Evolutionary conservation across 2,888 invertebrate genomes (phyloP).

Genomic region (Apamea sordens): DNA sequence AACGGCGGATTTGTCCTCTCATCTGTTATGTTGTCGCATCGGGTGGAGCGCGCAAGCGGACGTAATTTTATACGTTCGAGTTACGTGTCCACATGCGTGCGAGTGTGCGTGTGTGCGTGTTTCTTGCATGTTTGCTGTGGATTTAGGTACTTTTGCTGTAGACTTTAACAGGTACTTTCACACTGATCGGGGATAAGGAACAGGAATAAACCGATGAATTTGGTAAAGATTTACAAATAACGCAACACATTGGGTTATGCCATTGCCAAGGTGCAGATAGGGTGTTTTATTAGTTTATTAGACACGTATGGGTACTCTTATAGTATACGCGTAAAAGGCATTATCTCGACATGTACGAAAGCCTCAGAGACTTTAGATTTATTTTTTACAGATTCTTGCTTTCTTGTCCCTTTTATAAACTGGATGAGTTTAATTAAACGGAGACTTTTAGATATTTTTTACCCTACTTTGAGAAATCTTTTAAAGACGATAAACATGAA

Average conservation of each 20-base stretch:
- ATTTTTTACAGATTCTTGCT: not conserved
- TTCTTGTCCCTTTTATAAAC: not conserved
- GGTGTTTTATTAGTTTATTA: not conserved
- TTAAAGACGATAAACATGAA: not conserved
- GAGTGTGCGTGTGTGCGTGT: slow-evolving; percentile 27
- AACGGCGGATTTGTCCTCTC: slow-evolving; percentile 85
- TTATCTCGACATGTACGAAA: not conserved
- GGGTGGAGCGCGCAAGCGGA: slow-evolving; percentile 71
- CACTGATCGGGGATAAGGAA: not conserved
- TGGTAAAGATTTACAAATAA: slow-evolving; percentile 6
- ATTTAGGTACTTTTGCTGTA: not conserved
- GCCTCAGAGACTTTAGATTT: not conserved
- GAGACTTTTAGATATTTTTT: not conserved
- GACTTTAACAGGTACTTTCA: not conserved
- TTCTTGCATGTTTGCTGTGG: slow-evolving; percentile 23
- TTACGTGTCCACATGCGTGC: slow-evolving; percentile 27
- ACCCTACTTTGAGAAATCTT: not conserved
- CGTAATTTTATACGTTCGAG: slow-evolving; percentile 70
- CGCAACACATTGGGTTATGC: not conserved
- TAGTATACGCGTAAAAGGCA: not conserved
- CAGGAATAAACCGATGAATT: slow-evolving; percentile 13
- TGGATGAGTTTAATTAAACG: not conserved
- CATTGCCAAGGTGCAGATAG: not conserved
- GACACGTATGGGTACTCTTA: not conserved
- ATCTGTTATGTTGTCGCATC: slow-evolving; percentile 79